Percentiles rank a stretch among this genome's conserved stretches.
Evolutionary conservation across 2,113 vertebrate species (phyloP).

Genomic region (Platanista minor): DNA sequence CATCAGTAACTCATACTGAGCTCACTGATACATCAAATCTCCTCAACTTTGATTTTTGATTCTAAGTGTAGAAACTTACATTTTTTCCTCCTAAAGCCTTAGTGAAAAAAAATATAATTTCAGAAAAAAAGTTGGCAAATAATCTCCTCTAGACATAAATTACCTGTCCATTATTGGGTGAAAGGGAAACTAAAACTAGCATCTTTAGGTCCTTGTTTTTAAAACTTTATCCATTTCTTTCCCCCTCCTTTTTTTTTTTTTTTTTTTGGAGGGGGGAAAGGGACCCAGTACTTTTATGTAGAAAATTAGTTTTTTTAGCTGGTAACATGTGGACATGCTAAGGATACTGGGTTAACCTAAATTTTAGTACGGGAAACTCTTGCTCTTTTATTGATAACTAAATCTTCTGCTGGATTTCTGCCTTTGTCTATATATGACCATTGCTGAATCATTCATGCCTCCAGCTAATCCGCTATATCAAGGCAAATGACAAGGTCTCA

Average conservation of each 20-base stretch:
- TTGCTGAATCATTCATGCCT: neutral
- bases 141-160: neutral
- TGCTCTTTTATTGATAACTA: neutral
- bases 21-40: neutral
- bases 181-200: neutral
- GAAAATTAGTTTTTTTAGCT: neutral
- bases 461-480: neutral
- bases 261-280: neutral
- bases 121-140: neutral
- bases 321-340: neutral
- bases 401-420: neutral
- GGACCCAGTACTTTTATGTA: neutral
- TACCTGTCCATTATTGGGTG: neutral
- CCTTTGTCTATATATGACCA: neutral
- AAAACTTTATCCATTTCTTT: neutral
- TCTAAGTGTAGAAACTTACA: neutral
- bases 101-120: neutral
- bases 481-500: neutral
- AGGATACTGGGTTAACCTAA: neutral
- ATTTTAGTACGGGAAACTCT: neutral
- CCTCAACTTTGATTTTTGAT: neutral
- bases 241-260: too few relatives aligned
- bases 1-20: neutral
- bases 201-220: neutral
- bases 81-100: neutral